Evolutionary conservation across 2,113 vertebrate genomes (phyloP).

Genomic region (Platichthys flesus): DNA sequence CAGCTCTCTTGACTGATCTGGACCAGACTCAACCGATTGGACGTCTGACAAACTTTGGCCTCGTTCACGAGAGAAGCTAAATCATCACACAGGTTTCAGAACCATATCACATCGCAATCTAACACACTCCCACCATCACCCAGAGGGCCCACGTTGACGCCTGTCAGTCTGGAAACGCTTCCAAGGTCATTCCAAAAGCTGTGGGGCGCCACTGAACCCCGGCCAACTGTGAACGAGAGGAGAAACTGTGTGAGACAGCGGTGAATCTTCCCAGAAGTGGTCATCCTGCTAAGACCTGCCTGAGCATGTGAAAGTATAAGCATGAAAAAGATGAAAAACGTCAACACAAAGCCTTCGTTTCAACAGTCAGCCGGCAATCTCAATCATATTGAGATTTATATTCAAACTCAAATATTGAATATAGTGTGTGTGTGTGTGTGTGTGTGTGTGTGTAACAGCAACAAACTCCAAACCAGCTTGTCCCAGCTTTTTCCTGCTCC

Average conservation of each 20-base stretch:
- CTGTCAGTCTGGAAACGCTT: slow-evolving; percentile 68
- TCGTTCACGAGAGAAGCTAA: slow-evolving; percentile 12
- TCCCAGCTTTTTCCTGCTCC: no score
- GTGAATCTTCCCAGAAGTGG: slow-evolving; percentile 53
- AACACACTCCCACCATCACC: slow-evolving; percentile 39
- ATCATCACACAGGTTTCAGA: slow-evolving; percentile 30
- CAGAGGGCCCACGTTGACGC: slow-evolving; percentile 55
- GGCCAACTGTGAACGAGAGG: slow-evolving; percentile 43
- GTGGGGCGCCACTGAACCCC: slow-evolving; percentile 46
- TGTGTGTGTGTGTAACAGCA: no score
- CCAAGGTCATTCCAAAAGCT: slow-evolving; percentile 60
- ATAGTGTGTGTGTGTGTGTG: background rate
- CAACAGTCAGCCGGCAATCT: slow-evolving; percentile 15
- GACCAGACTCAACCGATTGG: slow-evolving; percentile 10
- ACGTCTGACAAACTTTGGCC: slow-evolving; percentile 24
- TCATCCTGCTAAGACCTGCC: slow-evolving; percentile 48
- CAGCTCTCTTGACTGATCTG: slow-evolving; percentile 15
- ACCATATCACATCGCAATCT: slow-evolving; percentile 38
- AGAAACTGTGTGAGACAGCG: slow-evolving; percentile 36
- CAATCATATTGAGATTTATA: background rate
- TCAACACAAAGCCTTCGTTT: slow-evolving; percentile 24
- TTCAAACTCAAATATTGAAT: background rate
- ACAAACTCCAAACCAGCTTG: no score
- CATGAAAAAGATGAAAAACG: slow-evolving; percentile 25
- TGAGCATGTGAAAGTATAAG: slow-evolving; percentile 13